Evolutionary conservation across 2,113 vertebrate genomes (phyloP).

Genomic region (Cairina moschata): DNA sequence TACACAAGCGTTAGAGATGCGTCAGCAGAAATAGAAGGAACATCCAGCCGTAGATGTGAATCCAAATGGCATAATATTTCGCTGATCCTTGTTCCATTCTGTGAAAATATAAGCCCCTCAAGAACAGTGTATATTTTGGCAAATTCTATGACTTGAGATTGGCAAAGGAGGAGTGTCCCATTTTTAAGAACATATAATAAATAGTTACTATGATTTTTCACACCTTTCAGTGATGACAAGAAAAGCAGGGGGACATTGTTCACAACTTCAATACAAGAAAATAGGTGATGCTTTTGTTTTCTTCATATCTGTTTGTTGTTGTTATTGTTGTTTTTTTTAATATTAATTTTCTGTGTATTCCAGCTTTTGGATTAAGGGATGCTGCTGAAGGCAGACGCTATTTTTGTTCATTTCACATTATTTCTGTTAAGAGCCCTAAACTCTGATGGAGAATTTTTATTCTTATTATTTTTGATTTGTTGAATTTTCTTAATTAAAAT

Average conservation of each 20-base stretch:
- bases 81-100: background rate
- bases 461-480: background rate
- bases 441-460: background rate
- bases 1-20: background rate
- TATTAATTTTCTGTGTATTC: background rate
- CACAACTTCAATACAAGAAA: background rate
- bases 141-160: background rate
- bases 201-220: background rate
- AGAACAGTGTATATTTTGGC: background rate
- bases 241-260: background rate
- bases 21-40: background rate
- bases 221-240: background rate
- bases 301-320: background rate
- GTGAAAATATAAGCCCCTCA: background rate
- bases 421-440: background rate
- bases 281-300: background rate
- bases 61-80: background rate
- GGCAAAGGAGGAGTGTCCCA: fast-evolving
- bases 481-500: background rate
- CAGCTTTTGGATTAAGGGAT: background rate
- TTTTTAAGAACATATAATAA: background rate
- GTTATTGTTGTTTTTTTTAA: background rate
- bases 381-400: background rate
- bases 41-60: background rate
- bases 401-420: background rate